Percentiles rank a stretch among this genome's conserved stretches.
phyloP scores from a whole-genome alignment of 2,888 invertebrate genomes.

The Gastracanthus pulcherrimus region DNA sequence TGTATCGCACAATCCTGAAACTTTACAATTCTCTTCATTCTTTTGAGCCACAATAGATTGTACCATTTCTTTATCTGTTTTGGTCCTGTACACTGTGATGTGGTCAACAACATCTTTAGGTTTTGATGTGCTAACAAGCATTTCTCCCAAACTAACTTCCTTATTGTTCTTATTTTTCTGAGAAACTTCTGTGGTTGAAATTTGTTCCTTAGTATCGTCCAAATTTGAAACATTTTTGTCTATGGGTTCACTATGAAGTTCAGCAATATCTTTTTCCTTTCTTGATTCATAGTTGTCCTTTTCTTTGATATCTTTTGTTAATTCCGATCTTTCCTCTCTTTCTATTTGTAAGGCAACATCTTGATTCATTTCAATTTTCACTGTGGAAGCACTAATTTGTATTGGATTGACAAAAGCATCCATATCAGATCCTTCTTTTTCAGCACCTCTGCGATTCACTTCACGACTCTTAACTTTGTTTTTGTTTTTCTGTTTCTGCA shows the following conservation, averaged over 20 bases:
- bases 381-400: conserved; percentile 19
- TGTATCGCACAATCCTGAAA: conserved; percentile 62
- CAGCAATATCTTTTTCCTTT: conserved; percentile 60
- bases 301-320: conserved; percentile 67
- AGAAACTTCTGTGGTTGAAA: not conserved
- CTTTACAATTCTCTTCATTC: conserved; percentile 76
- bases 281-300: conserved; percentile 69
- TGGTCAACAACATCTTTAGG: conserved; percentile 72
- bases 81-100: conserved; percentile 31
- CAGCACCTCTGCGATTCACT: conserved; percentile 80
- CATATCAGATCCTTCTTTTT: conserved; percentile 82
- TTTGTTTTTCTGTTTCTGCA: conserved; percentile 79
- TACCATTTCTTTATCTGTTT: conserved; percentile 51
- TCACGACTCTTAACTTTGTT: conserved; percentile 79
- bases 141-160: conserved; percentile 28
- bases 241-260: not conserved
- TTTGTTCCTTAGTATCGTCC: not conserved
- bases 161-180: conserved; percentile 33
- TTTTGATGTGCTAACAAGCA: not conserved
- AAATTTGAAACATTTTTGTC: conserved; percentile 15
- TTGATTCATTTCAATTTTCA: conserved; percentile 63
- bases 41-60: conserved; percentile 74
- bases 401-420: conserved; percentile 79
- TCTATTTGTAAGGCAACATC: conserved; percentile 28
- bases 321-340: conserved; percentile 59